A percentile compares a stretch with the other conserved stretches of the same genome.
These are phyloP conservation scores for Hippocampus mohnikei DNA, from an alignment of 2,113 vertebrate species.

Conservation along the genomic window DNA sequence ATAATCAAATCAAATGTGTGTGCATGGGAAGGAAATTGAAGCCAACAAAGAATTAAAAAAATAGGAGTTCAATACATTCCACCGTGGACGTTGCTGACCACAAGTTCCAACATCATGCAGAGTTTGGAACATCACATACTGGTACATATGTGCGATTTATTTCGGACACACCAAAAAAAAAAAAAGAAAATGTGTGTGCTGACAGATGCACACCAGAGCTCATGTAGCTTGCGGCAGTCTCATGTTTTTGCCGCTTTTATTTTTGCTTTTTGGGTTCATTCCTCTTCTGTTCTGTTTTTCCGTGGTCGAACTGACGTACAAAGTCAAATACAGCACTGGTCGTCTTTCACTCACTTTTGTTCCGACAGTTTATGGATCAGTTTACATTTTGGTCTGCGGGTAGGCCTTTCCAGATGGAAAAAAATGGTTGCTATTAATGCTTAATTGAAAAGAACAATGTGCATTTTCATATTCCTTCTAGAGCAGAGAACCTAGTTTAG, in stretches of 20 bases:
- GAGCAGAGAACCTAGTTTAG: neutral
- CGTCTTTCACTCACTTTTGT: conserved; percentile 1
- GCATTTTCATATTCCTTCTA: neutral
- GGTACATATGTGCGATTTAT: conserved; percentile 23
- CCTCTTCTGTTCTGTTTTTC: conserved; percentile 53
- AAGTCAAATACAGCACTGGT: conserved; percentile 14
- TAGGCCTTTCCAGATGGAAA: conserved; percentile 2
- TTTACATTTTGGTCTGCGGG: neutral
- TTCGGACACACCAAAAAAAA: conserved; percentile 4
- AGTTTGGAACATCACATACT: conserved; percentile 39
- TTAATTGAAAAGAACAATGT: neutral
- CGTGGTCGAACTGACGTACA: conserved; percentile 52
- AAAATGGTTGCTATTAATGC: neutral
- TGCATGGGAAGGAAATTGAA: conserved; percentile 31
- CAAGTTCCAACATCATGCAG: conserved; percentile 38
- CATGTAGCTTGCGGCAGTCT: conserved; percentile 49
- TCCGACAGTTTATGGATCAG: neutral
- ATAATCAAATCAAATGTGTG: conserved; percentile 29
- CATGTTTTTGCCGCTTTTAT: conserved; percentile 39
- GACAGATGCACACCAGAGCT: conserved; percentile 8
- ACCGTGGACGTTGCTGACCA: conserved; percentile 47
- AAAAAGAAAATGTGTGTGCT: conserved; percentile 6
- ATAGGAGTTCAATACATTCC: conserved; percentile 20
- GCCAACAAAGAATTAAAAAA: conserved; percentile 15
- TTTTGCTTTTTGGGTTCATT: conserved; percentile 45